Percentiles rank a stretch among this genome's conserved stretches.
Conservation (phyloP, 1,140 invertebrate species). For the Odontomachus brunneus region DNA sequence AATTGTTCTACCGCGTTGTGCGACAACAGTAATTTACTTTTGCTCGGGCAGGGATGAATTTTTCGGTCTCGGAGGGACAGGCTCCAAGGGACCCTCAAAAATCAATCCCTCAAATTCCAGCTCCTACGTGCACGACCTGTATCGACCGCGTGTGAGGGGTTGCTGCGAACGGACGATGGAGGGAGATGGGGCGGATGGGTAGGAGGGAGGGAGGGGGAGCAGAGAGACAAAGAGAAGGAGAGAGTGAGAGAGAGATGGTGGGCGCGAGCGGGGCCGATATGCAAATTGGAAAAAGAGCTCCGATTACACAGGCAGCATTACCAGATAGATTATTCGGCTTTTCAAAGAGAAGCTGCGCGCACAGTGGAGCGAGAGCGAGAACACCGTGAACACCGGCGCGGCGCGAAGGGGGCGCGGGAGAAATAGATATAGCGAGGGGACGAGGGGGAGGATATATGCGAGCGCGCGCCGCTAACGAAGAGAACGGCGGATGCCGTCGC, state of each 20-base stretch:
- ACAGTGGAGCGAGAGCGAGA: slow-evolving; percentile 20
- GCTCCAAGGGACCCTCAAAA: slow-evolving; percentile 25
- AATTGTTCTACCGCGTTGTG: too few species aligned
- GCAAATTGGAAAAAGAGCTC: slow-evolving; percentile 58
- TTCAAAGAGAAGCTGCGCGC: slow-evolving; percentile 57
- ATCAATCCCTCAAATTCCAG: slow-evolving; percentile 42
- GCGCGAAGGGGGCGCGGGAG: neutral
- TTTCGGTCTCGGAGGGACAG: neutral
- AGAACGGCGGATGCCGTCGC: slow-evolving; percentile 53
- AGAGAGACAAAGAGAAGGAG: neutral
- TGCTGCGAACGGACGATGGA: too few species aligned
- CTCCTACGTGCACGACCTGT: slow-evolving; percentile 31
- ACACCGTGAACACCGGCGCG: neutral
- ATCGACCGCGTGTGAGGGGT: slow-evolving; percentile 30
- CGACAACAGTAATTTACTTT: too few species aligned
- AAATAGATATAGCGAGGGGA: neutral
- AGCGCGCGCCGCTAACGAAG: slow-evolving; percentile 25
- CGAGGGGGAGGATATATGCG: neutral
- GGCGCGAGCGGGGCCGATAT: slow-evolving; percentile 20
- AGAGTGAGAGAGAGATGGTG: neutral
- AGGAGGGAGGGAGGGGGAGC: neutral
- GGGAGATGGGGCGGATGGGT: neutral
- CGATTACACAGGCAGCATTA: slow-evolving; percentile 63
- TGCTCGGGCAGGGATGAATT: neutral
- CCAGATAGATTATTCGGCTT: slow-evolving; percentile 66